A percentile compares a stretch with the other conserved stretches of the same genome.
phyloP scores from a whole-genome alignment of 1,140 invertebrate genomes.

The Antheraea mylitta region DNA sequence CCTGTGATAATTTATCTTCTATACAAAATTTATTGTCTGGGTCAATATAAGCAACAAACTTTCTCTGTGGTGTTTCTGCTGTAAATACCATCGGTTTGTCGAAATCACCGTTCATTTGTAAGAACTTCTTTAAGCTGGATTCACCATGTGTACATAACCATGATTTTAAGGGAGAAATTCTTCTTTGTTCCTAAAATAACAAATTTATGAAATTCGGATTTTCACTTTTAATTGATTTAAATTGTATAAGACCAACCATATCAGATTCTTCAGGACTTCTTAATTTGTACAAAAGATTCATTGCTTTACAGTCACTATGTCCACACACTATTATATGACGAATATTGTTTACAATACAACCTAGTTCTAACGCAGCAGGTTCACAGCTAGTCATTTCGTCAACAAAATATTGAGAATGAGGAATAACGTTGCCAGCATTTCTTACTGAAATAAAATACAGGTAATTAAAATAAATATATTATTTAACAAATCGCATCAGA shows the following conservation, averaged over 20 bases:
- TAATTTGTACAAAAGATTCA: slow-evolving; percentile 94
- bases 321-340: slow-evolving; percentile 97
- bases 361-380: slow-evolving; percentile 95
- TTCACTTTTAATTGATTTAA: not conserved
- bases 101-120: slow-evolving; percentile 86
- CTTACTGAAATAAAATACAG: slow-evolving; percentile 83
- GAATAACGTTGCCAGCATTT: slow-evolving; percentile 96
- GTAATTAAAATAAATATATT: slow-evolving; percentile 9
- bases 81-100: slow-evolving; percentile 90
- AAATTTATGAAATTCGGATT: not conserved
- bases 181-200: slow-evolving; percentile 83
- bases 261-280: slow-evolving; percentile 87
- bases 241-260: slow-evolving; percentile 72
- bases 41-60: slow-evolving; percentile 97
- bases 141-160: slow-evolving; percentile 95
- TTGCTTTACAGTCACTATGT: slow-evolving; percentile 98
- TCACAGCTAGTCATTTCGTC: slow-evolving; percentile 95
- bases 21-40: slow-evolving; percentile 93
- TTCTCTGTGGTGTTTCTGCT: slow-evolving; percentile 90
- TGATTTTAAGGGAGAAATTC: slow-evolving; percentile 92
- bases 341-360: slow-evolving; percentile 95
- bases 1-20: slow-evolving; percentile 96
- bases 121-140: slow-evolving; percentile 90
- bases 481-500: not conserved
- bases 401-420: slow-evolving; percentile 92